Percentiles rank a stretch among this genome's conserved stretches.
Conservation (phyloP, 1,140 invertebrate species). For the Brachystomella parvula region DNA sequence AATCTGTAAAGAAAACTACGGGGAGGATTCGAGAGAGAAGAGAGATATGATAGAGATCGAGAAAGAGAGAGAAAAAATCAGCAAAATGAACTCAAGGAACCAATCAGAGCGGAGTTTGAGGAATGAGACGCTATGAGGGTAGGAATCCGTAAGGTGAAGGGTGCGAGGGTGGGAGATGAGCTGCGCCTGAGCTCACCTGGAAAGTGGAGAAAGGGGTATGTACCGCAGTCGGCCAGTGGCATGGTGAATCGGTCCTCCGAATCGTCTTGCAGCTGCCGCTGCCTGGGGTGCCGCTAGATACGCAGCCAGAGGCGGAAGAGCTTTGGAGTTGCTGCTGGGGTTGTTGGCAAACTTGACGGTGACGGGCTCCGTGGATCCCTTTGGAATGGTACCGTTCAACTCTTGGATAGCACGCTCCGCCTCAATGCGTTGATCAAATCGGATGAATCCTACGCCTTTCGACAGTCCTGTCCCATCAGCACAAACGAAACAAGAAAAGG, state of each 20-base stretch:
- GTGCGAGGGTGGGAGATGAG: conserved; percentile 33
- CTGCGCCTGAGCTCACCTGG: conserved; percentile 47
- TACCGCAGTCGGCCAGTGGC: conserved; percentile 86
- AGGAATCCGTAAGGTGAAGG: no score
- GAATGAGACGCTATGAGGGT: no score
- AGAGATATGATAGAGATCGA: neutral
- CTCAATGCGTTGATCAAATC: conserved; percentile 95
- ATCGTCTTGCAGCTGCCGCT: conserved; percentile 54
- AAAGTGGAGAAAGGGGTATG: conserved; percentile 58
- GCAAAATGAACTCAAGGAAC: neutral
- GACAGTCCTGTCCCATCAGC: conserved; percentile 64
- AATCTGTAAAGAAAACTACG: neutral
- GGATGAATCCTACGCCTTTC: conserved; percentile 98
- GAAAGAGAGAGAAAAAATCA: neutral
- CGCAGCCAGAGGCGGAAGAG: conserved; percentile 80
- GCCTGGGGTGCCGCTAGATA: conserved; percentile 70
- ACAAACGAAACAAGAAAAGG: conserved; percentile 3
- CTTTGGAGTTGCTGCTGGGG: conserved; percentile 81
- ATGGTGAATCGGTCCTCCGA: conserved; percentile 87
- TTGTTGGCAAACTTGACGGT: conserved; percentile 99
- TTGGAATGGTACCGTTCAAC: conserved; percentile 92
- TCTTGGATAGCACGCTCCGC: conserved; percentile 96
- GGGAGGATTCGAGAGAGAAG: conserved; percentile 5
- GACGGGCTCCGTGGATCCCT: conserved; percentile 91
- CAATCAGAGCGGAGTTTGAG: neutral